Evolutionary conservation across 2,113 vertebrate genomes (phyloP).

Genomic region (Mobula hypostoma): DNA sequence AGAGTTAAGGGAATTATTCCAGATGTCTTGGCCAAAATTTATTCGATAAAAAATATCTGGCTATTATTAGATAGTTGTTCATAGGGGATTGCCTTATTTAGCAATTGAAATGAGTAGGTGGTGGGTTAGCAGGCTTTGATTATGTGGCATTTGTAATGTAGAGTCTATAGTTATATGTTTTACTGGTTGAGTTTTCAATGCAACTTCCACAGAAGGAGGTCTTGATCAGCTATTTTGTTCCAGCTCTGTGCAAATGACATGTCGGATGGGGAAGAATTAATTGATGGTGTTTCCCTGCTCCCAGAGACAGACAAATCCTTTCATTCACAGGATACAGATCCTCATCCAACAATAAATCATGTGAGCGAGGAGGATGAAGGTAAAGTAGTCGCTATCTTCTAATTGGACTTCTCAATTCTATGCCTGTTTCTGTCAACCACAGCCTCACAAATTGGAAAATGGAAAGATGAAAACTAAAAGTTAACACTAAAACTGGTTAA

Average conservation of each 20-base stretch:
- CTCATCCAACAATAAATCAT: constrained; percentile 58
- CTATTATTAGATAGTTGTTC: too few species aligned
- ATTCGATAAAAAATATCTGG: too few species aligned
- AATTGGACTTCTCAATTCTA: background rate
- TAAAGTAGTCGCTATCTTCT: constrained; percentile 41
- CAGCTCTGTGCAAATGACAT: constrained; percentile 85
- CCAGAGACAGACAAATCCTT: constrained; percentile 76
- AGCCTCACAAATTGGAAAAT: background rate
- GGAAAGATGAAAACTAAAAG: background rate
- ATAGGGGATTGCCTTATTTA: too few species aligned
- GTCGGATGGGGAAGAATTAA: constrained; percentile 77
- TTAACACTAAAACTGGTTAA: background rate
- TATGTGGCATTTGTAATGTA: background rate
- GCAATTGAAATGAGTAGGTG: background rate
- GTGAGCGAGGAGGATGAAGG: constrained; percentile 59
- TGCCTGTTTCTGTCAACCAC: background rate
- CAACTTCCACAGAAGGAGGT: background rate
- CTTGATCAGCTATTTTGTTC: constrained; percentile 40
- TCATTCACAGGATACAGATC: constrained; percentile 64
- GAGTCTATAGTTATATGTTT: background rate
- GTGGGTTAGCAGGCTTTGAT: background rate
- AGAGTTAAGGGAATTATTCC: too few species aligned
- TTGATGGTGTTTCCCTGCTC: constrained; percentile 78
- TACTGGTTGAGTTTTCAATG: background rate
- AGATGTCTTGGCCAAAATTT: too few species aligned